phyloP scores from a whole-genome alignment of 2,113 vertebrate species.

The Aramus guarauna region DNA sequence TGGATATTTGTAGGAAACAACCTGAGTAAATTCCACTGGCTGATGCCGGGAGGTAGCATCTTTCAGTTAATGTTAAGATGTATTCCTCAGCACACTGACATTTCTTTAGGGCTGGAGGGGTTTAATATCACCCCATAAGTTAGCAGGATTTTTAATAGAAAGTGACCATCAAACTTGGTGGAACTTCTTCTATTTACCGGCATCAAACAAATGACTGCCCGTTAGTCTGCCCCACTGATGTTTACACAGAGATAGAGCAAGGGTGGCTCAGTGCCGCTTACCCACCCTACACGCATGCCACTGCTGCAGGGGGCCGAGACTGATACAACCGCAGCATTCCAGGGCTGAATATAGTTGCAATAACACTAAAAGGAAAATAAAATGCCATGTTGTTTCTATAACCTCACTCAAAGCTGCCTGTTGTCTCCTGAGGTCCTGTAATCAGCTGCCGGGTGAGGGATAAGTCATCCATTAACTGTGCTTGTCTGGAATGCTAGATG shows the following conservation, averaged over 20 bases:
- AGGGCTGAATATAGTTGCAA: constrained; percentile 38
- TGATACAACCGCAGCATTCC: background rate
- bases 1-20: background rate
- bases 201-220: background rate
- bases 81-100: background rate
- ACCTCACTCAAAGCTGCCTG: constrained; percentile 45
- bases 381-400: constrained; percentile 38
- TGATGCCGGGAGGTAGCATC: background rate
- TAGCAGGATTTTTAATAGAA: background rate
- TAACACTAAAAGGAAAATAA: constrained; percentile 37
- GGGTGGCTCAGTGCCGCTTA: background rate
- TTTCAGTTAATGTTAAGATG: background rate
- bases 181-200: background rate
- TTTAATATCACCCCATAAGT: background rate
- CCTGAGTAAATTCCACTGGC: background rate
- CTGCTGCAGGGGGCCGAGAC: background rate
- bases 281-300: background rate
- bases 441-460: constrained; percentile 43
- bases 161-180: background rate
- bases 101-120: background rate
- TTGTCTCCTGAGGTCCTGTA: constrained; percentile 59
- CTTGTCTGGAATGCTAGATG: constrained; percentile 65
- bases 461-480: constrained; percentile 77
- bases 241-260: background rate
- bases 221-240: background rate